Evolutionary conservation across 2,888 invertebrate species (phyloP).

Genomic region (Eurois occulta): DNA sequence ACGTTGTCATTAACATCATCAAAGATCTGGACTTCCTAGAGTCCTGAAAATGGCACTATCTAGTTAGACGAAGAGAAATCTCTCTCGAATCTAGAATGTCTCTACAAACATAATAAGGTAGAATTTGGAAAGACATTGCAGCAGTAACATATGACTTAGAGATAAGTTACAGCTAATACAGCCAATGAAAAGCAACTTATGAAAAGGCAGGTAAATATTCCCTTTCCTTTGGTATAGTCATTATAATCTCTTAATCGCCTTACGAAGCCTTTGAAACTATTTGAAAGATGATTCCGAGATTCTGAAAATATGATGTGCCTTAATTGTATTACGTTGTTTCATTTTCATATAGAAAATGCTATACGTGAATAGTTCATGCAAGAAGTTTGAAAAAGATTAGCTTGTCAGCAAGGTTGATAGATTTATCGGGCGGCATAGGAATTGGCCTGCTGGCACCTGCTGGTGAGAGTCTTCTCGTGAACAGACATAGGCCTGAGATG

Average conservation of each 20-base stretch:
- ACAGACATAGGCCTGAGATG: background rate
- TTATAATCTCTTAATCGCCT: conserved; percentile 46
- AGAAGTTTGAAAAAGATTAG: background rate
- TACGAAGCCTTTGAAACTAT: conserved; percentile 49
- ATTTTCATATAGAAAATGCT: background rate
- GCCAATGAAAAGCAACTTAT: conserved; percentile 1
- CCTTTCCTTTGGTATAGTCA: conserved; percentile 7
- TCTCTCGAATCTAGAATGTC: too few relatives aligned
- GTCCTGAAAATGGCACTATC: background rate
- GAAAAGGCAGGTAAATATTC: conserved; percentile 2
- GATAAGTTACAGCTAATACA: background rate
- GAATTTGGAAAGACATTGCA: background rate
- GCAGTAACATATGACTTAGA: background rate
- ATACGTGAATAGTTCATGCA: background rate
- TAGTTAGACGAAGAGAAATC: too few relatives aligned
- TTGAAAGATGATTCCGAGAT: conserved; percentile 38
- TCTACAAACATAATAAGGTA: background rate
- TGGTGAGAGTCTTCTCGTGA: too few relatives aligned
- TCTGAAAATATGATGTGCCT: conserved; percentile 17
- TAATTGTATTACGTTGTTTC: background rate
- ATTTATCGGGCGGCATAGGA: background rate
- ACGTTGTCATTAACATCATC: background rate
- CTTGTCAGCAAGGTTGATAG: background rate
- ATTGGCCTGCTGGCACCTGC: background rate
- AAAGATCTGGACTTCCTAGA: background rate